Percentiles rank a stretch among this genome's conserved stretches.
Conservation (phyloP, 2,797 vertebrate species). For the Phalanger gymnotis region DNA sequence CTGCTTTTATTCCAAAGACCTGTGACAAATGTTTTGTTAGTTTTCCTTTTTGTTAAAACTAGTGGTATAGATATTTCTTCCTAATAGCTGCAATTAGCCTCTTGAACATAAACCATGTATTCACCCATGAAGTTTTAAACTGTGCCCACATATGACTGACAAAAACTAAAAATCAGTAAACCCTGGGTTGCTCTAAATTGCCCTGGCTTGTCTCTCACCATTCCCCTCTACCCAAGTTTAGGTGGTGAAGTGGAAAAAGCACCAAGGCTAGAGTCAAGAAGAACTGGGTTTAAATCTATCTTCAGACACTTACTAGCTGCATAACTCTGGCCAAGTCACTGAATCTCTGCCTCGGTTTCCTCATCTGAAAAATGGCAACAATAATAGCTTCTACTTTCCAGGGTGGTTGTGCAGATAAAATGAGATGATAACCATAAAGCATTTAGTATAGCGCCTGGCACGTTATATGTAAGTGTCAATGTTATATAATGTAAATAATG, state of each 20-base stretch:
- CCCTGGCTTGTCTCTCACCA: background rate
- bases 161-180: background rate
- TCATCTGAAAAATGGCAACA: background rate
- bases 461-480: background rate
- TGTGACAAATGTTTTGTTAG: background rate
- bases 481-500: background rate
- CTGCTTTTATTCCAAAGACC: slow-evolving; percentile 17
- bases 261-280: background rate
- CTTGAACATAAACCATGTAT: slow-evolving; percentile 22
- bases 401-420: background rate
- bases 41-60: background rate
- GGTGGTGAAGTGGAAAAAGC: background rate
- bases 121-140: background rate
- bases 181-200: background rate
- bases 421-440: background rate
- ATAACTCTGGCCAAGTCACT: background rate
- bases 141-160: background rate
- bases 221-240: background rate
- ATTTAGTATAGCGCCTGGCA: background rate
- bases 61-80: background rate
- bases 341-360: background rate
- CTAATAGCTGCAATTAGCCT: background rate
- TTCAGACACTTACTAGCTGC: background rate
- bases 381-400: background rate
- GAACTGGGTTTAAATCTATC: background rate